These are phyloP conservation scores for Lissocephala sabroskyi DNA, from an alignment of 2,888 invertebrate species.

Conservation along the genomic window DNA sequence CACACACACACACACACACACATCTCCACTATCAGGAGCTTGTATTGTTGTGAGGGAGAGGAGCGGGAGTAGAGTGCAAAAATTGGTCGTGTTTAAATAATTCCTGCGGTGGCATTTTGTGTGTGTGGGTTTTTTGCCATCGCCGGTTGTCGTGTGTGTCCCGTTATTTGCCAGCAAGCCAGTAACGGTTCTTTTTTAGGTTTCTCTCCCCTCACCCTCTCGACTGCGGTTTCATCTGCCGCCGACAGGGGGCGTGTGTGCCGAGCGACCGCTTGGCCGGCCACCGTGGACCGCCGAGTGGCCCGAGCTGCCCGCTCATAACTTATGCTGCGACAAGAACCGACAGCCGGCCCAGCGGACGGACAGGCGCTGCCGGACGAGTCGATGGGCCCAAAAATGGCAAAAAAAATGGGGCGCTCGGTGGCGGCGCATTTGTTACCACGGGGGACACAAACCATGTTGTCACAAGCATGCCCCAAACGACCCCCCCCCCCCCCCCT, in stretches of 20 bases:
- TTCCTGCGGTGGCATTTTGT: constrained; percentile 17
- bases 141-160: constrained; percentile 2
- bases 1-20: too few relatives aligned
- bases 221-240: constrained; percentile 56
- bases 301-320: constrained; percentile 36
- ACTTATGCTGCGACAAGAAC: constrained; percentile 38
- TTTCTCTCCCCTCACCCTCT: constrained; percentile 17
- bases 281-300: constrained; percentile 58
- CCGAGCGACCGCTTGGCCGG: constrained; percentile 2
- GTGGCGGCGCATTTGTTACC: constrained; percentile 42
- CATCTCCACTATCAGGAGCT: too few relatives aligned
- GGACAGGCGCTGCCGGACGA: too few relatives aligned
- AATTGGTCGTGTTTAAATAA: constrained; percentile 1
- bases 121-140: constrained; percentile 7
- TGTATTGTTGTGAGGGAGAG: not conserved
- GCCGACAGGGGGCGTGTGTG: constrained; percentile 41
- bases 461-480: constrained; percentile 39
- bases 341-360: not conserved
- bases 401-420: constrained; percentile 3
- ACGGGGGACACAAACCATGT: constrained; percentile 32
- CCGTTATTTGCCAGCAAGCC: too few relatives aligned
- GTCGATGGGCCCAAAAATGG: not conserved
- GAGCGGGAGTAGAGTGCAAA: not conserved
- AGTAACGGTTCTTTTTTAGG: not conserved
- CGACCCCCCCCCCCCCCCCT: constrained; percentile 18